Conservation (phyloP, 2,113 vertebrate species). For the Tor tambroides region DNA sequence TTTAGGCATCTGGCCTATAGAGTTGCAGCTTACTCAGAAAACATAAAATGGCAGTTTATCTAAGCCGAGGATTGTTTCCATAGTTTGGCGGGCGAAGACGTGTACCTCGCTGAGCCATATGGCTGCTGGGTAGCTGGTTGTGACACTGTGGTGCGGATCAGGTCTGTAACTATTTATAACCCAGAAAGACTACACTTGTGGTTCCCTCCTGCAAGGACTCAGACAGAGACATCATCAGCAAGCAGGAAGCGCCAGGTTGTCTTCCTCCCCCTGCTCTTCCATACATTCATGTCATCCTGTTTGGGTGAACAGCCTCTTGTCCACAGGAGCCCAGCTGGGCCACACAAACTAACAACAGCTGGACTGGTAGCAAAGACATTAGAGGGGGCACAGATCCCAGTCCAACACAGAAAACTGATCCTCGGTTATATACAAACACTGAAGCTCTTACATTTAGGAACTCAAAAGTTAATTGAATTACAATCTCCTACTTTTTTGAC, state of each 20-base stretch:
- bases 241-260: conserved; percentile 53
- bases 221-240: conserved; percentile 13
- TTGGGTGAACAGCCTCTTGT: conserved; percentile 35
- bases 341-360: conserved; percentile 57
- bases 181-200: conserved; percentile 34
- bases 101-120: background rate
- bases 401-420: conserved; percentile 39
- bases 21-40: background rate
- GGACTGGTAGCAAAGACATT: conserved; percentile 42
- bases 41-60: background rate
- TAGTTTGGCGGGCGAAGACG: background rate
- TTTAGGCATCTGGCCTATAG: background rate
- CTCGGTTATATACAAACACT: background rate
- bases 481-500: background rate
- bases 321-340: conserved; percentile 54
- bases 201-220: conserved; percentile 40
- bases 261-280: conserved; percentile 44
- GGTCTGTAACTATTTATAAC: conserved; percentile 45
- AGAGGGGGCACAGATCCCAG: conserved; percentile 26
- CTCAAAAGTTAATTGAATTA: conserved; percentile 19
- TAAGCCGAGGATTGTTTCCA: background rate
- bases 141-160: background rate
- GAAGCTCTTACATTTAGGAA: background rate
- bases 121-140: conserved; percentile 18
- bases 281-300: conserved; percentile 52